These are phyloP conservation scores for Cosmopolites sordidus DNA, from an alignment of 2,888 invertebrate genomes.

Conservation along the genomic window DNA sequence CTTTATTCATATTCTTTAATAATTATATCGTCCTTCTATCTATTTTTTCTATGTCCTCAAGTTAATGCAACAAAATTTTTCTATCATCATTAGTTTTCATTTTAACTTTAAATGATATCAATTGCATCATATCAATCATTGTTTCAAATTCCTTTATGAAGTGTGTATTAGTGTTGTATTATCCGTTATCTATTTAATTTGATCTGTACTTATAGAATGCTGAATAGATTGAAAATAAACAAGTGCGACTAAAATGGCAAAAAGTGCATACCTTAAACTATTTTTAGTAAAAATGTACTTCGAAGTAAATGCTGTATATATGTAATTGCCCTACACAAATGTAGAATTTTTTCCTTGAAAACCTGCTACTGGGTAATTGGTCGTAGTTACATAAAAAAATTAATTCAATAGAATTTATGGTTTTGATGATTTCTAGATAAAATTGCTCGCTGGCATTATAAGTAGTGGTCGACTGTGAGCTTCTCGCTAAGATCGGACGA, in stretches of 20 bases:
- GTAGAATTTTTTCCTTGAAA: constrained; percentile 6
- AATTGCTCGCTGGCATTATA: constrained; percentile 6
- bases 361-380: constrained; percentile 5
- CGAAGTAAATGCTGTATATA: not conserved
- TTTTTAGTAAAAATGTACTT: constrained; percentile 4
- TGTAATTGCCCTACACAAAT: not conserved
- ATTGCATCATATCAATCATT: too few species aligned
- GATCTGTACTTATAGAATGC: too few species aligned
- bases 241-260: not conserved
- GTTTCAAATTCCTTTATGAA: too few species aligned
- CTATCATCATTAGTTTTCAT: too few species aligned
- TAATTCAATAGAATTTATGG: constrained; percentile 15
- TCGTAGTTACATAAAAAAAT: constrained; percentile 3
- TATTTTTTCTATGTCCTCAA: too few species aligned
- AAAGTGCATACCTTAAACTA: constrained; percentile 2
- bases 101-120: too few species aligned
- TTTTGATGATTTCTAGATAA: constrained; percentile 10
- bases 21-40: too few species aligned
- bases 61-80: too few species aligned
- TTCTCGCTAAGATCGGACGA: not conserved
- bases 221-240: not conserved
- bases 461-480: not conserved
- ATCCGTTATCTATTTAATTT: too few species aligned
- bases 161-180: too few species aligned
- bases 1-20: too few species aligned